Evolutionary conservation across 2,888 invertebrate genomes (phyloP).

Genomic region (Cloeon dipterum): DNA sequence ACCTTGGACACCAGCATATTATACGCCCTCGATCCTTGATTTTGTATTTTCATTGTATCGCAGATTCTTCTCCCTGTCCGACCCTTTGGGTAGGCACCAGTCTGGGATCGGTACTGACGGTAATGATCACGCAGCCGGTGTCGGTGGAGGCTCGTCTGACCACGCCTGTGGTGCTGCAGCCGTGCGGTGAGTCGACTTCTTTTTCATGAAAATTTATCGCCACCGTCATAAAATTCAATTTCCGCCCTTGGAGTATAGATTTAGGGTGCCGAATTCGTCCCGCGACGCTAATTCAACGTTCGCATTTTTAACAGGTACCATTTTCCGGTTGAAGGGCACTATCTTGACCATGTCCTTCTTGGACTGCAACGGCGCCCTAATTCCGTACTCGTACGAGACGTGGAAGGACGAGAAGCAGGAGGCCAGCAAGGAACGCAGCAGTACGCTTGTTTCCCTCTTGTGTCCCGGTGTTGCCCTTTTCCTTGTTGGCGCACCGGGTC

Average conservation of each 20-base stretch:
- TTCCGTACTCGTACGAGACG: constrained; percentile 72
- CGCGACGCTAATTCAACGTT: too few species aligned
- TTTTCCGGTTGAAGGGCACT: constrained; percentile 89
- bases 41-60: constrained; percentile 9
- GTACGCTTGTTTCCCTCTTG: too few species aligned
- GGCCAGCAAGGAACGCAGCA: constrained; percentile 8
- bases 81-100: constrained; percentile 97
- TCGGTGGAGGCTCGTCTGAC: constrained; percentile 55
- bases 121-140: constrained; percentile 59
- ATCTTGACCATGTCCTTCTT: constrained; percentile 88
- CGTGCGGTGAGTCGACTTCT: constrained; percentile 40
- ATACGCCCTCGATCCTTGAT: too few species aligned
- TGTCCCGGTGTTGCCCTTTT: too few species aligned
- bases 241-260: not conserved
- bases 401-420: constrained; percentile 79
- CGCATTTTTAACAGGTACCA: constrained; percentile 53
- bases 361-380: constrained; percentile 81
- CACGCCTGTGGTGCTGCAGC: constrained; percentile 70
- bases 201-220: not conserved
- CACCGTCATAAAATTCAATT: not conserved
- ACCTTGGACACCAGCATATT: not conserved
- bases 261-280: too few species aligned
- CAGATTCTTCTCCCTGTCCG: constrained; percentile 69
- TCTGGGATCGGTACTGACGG: constrained; percentile 83
- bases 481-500: too few species aligned